Base-by-base conservation (phyloP, 2,113 vertebrate genomes). In the Prochilodus magdalenae region DNA sequence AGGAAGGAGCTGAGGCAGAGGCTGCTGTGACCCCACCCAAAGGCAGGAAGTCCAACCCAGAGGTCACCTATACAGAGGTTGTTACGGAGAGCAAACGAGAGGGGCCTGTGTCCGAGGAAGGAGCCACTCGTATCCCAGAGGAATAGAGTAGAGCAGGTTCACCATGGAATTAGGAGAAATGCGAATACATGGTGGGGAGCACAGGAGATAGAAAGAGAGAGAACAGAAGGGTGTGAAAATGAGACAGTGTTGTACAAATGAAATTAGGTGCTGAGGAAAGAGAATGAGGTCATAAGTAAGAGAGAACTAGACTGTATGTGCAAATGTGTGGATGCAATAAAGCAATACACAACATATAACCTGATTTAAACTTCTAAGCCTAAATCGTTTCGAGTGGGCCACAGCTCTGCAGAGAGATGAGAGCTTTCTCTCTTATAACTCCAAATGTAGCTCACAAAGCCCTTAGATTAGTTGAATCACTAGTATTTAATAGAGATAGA, bases 81-180 rank as follows among this genome's bases (percentile, higher is more conserved):
- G 91, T 93, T 67, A 92, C 93, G 1, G 95, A 96, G 81, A 90
- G 90, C 80, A 96, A 96, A 89, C 93, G 93, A 65, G 94, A 96
- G 85, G 94, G 93, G 51, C 92, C 91, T 0, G 91, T 93, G 13
- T 90, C 88, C 1, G 90, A 91, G 36, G 86, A 80, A 15, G 87
- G 88, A 62, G 92, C 90, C 26, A 87, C 90, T 82, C 82, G 93
- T 81, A 88, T 91, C 51, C 69, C 71, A 29, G 74, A 83, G n/a
- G 70, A n/a, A n/a, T 82, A 89, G 82, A 7, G 85, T 89, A 74
- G 76, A 83, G 88, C 77, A 92, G 89, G 24, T 78, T 84, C 69
- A 71, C 80, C 30, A 90, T 93, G 86, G 93, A 89, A 84, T 92
- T 94, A 86, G 88, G 72, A 94, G 49, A 65, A 89, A 79, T 47